phyloP scores from a whole-genome alignment of 2,113 vertebrate species.

The Hipposideros armiger region DNA sequence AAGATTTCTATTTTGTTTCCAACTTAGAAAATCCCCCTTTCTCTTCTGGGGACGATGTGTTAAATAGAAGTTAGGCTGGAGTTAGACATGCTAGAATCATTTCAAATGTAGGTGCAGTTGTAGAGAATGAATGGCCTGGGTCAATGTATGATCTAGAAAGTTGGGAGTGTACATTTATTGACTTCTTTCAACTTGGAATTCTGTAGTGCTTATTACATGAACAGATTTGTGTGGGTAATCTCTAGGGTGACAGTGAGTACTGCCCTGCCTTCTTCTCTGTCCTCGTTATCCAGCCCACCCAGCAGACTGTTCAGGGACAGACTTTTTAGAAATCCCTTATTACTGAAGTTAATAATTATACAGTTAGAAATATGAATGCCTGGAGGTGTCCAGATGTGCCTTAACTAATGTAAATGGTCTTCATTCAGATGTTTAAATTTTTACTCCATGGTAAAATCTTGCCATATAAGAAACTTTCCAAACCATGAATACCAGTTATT shows the following conservation, averaged over 20 bases:
- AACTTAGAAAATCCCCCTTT: neutral
- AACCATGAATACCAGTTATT: conserved; percentile 39
- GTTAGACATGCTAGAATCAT: neutral
- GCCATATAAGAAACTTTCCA: conserved; percentile 13
- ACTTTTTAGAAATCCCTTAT: conserved; percentile 57
- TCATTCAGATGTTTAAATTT: conserved; percentile 69
- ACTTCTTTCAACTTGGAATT: neutral
- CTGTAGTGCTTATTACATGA: neutral
- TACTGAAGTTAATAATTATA: conserved; percentile 52
- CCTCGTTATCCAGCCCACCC: conserved; percentile 40
- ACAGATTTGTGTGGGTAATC: conserved; percentile 66
- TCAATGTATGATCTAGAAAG: neutral
- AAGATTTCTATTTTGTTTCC: conserved; percentile 35
- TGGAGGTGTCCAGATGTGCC: conserved; percentile 77
- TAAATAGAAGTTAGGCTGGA: neutral
- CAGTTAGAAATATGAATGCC: conserved; percentile 49
- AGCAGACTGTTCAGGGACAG: conserved; percentile 67
- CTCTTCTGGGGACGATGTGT: neutral
- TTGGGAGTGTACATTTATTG: neutral
- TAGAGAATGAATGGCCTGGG: neutral
- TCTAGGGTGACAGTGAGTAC: conserved; percentile 40
- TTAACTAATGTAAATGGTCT: conserved; percentile 69
- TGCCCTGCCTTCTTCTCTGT: neutral
- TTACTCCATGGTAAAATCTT: conserved; percentile 57
- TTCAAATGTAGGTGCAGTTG: neutral